Evolutionary conservation across 2,113 vertebrate species (phyloP).

Genomic region (Ptychochromis oligacanthus): DNA sequence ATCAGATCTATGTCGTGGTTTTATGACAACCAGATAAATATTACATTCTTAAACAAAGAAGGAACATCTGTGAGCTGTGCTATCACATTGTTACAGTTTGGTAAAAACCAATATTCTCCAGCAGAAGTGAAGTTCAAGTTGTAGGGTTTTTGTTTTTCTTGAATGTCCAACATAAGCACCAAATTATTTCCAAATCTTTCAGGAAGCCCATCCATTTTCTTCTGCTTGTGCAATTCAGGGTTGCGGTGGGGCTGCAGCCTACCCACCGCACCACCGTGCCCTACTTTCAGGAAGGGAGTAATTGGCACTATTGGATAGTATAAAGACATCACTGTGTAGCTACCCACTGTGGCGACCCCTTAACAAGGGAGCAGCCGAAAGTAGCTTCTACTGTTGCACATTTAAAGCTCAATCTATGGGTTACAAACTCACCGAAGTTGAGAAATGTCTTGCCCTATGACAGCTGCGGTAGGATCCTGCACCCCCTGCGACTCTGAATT

Average conservation of each 20-base stretch:
- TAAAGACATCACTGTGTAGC: too few species aligned
- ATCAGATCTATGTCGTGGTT: not conserved
- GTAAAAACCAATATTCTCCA: not conserved
- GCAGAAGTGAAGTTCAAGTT: not conserved
- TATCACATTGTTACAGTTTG: not conserved
- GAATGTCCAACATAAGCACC: not conserved
- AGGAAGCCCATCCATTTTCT: not conserved
- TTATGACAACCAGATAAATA: not conserved
- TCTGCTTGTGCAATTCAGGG: not conserved
- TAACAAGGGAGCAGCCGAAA: too few species aligned
- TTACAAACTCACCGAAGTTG: not conserved
- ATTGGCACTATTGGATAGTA: too few species aligned
- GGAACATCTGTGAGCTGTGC: conserved; percentile 11
- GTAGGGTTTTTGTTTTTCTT: not conserved
- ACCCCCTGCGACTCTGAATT: not conserved
- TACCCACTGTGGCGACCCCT: too few species aligned
- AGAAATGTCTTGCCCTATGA: too few species aligned
- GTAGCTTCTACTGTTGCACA: too few species aligned
- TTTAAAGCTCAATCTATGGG: not conserved
- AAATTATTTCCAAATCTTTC: not conserved
- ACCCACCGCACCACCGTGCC: not conserved
- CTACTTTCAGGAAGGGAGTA: too few species aligned
- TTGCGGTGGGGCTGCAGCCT: not conserved
- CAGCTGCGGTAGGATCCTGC: not conserved
- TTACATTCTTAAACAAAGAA: conserved; percentile 9